Base-by-base conservation (phyloP, 2,797 vertebrate species). In the Megaceryle alcyon region DNA sequence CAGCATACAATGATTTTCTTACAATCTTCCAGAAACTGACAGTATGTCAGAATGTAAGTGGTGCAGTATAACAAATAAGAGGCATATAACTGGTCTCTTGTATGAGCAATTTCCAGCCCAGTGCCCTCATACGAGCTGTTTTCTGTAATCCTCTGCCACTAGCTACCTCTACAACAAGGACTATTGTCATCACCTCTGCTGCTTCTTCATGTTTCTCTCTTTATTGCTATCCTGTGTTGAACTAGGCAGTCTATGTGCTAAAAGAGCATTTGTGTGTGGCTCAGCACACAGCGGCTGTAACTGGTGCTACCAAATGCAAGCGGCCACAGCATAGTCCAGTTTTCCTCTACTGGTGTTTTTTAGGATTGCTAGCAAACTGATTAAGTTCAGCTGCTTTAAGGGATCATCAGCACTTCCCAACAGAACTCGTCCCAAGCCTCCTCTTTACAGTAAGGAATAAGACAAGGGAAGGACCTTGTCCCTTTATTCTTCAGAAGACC, bases 11-110 rank as follows among this genome's bases (percentile, higher is more conserved):
- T 25, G 81, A 96, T 91, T 93, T 95, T 65, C 94, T 63, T 96
- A 91, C 85, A 78, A 95, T 97, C 92, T 95, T 88, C 61, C 61
- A 92, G 84, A 87, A 95, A 44, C 29, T 89, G 94, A 87, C 93
- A 95, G 54, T 29, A 29, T 25, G 86, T 78, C 22, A 49, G 69
- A 69, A 76, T 15, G 13, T 13, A 88, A 91, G 70, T 12, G 66
- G 53, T 80, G 68, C 71, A 65, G 64, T 9, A 8, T 16, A 76
- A 43, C 48, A 53, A 63, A 31, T 2, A 53, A 43, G 80, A 90
- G 53, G 64, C 75, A 85, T 71, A 0, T 46, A 75, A 92, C 60
- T 16, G 31, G 59, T 53, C 68, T 82, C 60, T 4, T 12, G 20
- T 5, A 29, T 3, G 14, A 93, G 61, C 51, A 73, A 26, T 0